Evolutionary conservation across 1,140 invertebrate species (phyloP), one percentile per base, ranked within the genome.

Genomic region (Drosophila navojoa): DNA sequence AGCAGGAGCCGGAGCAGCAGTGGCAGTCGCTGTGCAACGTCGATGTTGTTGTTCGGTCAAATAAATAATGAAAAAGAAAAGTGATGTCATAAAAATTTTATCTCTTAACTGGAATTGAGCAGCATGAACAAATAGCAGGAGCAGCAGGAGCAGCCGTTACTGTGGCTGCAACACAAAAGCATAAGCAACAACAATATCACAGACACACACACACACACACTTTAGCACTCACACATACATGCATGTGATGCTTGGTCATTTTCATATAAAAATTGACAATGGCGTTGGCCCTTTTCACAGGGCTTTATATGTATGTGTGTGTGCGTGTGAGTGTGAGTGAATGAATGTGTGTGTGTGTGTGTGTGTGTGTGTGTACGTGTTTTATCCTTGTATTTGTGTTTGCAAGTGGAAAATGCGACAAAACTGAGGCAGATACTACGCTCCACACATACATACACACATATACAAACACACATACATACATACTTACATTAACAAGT

Each of bases 41-140:
- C 35, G 35, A 38, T 13, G 63, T 64, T 69, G 73, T 61, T 62
- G 79, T 52, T 71, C 69, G 69, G 64, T 57, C 69, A 66, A 71
- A 81, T 78, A 86, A 86, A 86, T 86, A 86, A 86, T 89, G 84
- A 72, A 86, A 81, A 76, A 87, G 84, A 86, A 86, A 86, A 89
- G 81, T 86, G 81, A 89, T 86, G 82, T 82, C 79, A 82, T 86
- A 86, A 86, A 86, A 87, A 77, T 86, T 76, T 77, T 89, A 86
- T 86, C 84, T 89, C 84, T 89, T 86, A 89, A 89, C 82, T 89
- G 82, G 77, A 86, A 86, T 82, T 82, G 82, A 82, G 79, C 84
- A 76, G 64, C 78, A 71, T 47, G 64, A 81, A 81, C 81, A 67
- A 78, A 66, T 76, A 79, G 29, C 32, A 66, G 29, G 16, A 69